Conservation (phyloP, 1,140 invertebrate genomes). For the Brachystomella parvula region DNA sequence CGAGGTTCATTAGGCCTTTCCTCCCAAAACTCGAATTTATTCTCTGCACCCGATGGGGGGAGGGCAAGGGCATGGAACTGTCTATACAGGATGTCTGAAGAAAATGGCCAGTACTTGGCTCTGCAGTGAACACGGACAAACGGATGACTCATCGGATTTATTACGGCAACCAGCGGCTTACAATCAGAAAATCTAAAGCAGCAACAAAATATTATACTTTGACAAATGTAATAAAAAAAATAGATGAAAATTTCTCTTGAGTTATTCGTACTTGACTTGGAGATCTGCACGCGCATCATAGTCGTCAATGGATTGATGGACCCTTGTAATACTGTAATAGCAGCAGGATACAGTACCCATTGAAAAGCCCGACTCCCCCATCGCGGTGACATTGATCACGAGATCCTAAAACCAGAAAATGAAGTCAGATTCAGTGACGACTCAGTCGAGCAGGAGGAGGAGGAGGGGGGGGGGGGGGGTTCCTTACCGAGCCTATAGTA, state of each 20-base stretch:
- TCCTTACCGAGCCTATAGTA: constrained; percentile 15
- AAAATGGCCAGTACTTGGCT: constrained; percentile 26
- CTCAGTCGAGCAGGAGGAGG: background rate
- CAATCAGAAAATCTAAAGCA: constrained; percentile 3
- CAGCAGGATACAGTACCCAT: constrained; percentile 27
- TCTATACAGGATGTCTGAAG: constrained; percentile 26
- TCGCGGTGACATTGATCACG: constrained; percentile 19
- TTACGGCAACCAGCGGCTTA: background rate
- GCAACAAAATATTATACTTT: background rate
- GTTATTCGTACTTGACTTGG: constrained; percentile 17
- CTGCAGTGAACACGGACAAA: constrained; percentile 28
- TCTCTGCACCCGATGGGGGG: constrained; percentile 3
- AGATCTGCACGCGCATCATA: constrained; percentile 28
- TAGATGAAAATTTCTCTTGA: background rate
- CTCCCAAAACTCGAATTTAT: constrained; percentile 29
- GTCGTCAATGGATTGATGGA: constrained; percentile 18
- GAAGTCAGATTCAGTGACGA: background rate
- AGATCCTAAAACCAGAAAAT: constrained; percentile 18
- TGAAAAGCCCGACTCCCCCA: constrained; percentile 21
- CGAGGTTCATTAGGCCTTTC: too few relatives aligned
- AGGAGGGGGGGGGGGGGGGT: too few relatives aligned
- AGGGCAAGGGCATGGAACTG: constrained; percentile 30
- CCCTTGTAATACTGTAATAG: constrained; percentile 22
- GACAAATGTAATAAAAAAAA: background rate
- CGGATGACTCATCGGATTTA: constrained; percentile 18